phyloP scores from a whole-genome alignment of 2,888 invertebrate species.

The Osmoderma eremita region DNA sequence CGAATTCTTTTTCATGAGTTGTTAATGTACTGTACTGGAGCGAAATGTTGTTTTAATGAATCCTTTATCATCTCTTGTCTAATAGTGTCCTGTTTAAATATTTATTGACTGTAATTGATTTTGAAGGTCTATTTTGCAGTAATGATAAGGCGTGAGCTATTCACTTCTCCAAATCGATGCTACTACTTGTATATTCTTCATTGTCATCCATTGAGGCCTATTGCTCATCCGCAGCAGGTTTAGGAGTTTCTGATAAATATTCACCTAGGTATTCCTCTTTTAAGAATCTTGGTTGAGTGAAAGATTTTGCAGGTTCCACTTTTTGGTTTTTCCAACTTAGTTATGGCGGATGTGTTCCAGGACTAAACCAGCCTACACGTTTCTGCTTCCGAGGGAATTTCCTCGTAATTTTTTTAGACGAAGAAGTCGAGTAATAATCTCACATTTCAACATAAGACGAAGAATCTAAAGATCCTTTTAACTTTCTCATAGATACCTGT shows the following conservation, averaged over 20 bases:
- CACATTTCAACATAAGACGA: not conserved
- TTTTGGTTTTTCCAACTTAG: not conserved
- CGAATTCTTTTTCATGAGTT: not conserved
- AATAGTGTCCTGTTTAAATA: not conserved
- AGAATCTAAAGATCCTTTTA: not conserved
- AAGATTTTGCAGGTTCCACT: too few species aligned
- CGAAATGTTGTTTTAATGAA: not conserved
- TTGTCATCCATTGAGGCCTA: not conserved
- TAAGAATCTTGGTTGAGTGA: too few species aligned
- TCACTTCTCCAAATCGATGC: not conserved
- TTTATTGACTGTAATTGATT: not conserved
- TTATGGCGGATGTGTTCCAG: not conserved
- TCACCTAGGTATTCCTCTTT: not conserved
- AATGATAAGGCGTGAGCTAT: not conserved
- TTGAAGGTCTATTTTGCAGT: not conserved
- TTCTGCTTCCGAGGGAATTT: not conserved
- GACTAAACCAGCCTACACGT: not conserved
- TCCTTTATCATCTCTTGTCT: not conserved
- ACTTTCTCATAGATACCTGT: not conserved
- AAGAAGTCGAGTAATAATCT: not conserved
- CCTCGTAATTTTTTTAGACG: not conserved
- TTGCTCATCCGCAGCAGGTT: not conserved
- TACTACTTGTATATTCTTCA: conserved; percentile 4
- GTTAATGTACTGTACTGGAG: not conserved
- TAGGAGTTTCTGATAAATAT: not conserved